Base-by-base conservation (phyloP, 1,140 invertebrate species). In the Archegozetes longisetosus region DNA sequence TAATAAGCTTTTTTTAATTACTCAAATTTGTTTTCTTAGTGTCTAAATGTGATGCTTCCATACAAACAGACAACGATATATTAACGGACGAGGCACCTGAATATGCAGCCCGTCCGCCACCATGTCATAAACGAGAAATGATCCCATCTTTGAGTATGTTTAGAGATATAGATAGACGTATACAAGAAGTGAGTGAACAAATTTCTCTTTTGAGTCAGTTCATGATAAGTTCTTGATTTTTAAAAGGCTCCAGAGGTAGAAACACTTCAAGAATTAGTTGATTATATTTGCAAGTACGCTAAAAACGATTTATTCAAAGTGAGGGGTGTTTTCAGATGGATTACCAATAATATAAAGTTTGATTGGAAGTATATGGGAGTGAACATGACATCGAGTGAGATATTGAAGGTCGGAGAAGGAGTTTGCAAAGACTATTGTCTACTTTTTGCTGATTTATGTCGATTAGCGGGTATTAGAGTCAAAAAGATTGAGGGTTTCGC, bases 401-500 rank as follows among this genome's bases (percentile, higher is more conserved):
- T 72, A 26, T 53, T 73, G 3, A 46, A 53, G n/a, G 53, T 58
- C 24, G 25, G 66, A 6, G 65, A 66, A 54, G 72, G 72, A 4
- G 68, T 70, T 1, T 69, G 68, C 58, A 68, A 68, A 26, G 68
- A 73, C 32, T 73, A 67, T 57, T 67, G 69, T 25, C 65, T 62
- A 50, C 40, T 73, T 2, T 70, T 73, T 53, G 54, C 55, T n/a
- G 69, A 69, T 49, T 64, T 73, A 61, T 73, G 70, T 64, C 62
- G 61, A 17, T 20, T 60, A 32, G 60, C 61, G 20, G 66, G 68
- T 23, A 62, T 73, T 2, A 64, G 68, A 20, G 66, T 68, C 0
- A 72, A 70, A 53, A 65, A 60, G 14, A 66, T 73, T 14, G 69
- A 72, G 49, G 72, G 72, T 3, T 73, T 73, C 58, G 70, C 68